phyloP scores from a whole-genome alignment of 2,888 invertebrate species.

The Ptychoptera contaminata region DNA sequence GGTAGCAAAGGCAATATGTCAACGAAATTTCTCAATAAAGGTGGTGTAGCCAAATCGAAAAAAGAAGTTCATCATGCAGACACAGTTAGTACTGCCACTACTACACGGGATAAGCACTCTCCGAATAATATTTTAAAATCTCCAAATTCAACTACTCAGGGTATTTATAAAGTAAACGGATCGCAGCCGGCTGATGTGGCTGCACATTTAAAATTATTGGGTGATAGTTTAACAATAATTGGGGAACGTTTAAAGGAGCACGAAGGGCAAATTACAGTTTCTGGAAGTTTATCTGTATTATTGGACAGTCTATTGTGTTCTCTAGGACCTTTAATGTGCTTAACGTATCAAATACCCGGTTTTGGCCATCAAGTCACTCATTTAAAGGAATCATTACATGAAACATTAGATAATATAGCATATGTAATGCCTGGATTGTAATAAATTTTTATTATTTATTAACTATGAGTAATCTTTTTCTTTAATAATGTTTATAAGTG shows the following conservation, averaged over 20 bases:
- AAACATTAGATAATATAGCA: conserved; percentile 84
- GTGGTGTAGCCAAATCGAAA: conserved; percentile 6
- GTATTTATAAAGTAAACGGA: conserved; percentile 47
- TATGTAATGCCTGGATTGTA: conserved; percentile 81
- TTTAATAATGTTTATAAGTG: no score
- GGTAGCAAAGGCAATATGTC: not conserved
- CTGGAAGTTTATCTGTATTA: conserved; percentile 83
- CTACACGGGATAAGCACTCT: conserved; percentile 18
- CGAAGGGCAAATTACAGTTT: conserved; percentile 90
- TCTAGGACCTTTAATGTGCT: conserved; percentile 71
- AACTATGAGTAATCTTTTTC: no score
- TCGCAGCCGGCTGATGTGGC: conserved; percentile 80
- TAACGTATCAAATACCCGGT: conserved; percentile 70
- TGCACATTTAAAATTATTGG: conserved; percentile 78
- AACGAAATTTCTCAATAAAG: conserved; percentile 10
- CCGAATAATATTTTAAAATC: conserved; percentile 17
- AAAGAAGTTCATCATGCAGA: not conserved
- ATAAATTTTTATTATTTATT: no score
- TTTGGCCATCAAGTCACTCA: conserved; percentile 42
- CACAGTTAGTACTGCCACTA: conserved; percentile 13
- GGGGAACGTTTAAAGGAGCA: conserved; percentile 87
- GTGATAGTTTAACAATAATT: conserved; percentile 85
- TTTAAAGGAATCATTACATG: conserved; percentile 35
- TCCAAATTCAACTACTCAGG: conserved; percentile 12
- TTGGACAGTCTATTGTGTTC: conserved; percentile 86